Evolutionary conservation across 1,140 invertebrate species (phyloP), one percentile per base, ranked within the genome.

Genomic region (Yoshiicerus persimilis): DNA sequence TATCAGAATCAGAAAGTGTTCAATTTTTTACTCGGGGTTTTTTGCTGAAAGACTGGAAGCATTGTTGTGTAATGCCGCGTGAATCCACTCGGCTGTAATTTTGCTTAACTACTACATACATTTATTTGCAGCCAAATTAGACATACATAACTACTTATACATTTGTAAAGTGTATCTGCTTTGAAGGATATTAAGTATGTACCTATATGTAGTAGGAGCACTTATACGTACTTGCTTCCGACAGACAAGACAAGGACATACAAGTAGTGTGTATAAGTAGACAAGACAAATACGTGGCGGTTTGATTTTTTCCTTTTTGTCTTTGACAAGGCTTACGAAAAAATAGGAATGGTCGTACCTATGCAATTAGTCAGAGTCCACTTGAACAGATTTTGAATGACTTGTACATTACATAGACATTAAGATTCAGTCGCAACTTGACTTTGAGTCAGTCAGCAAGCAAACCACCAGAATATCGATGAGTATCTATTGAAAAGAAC

Each of bases 331-430:
- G 75, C 0, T 6, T n/a, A 32, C 4, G 9, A 34, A 6, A 80
- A 80, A 80, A 80, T 36, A 38, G 32, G 32, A n/a, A 36, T 11
- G 32, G 16, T 34, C 16, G 1, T 4, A 80, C 36, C 11, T 80
- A 13, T 80, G 75, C 75, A 80, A 80, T 80, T 80, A 38, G 75
- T 80, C 75, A 80, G 34, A 34, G 75, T 80, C 75, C 34, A 80
- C 75, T 80, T 80, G 30, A 32, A 80, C 75, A 80, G 75, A 80
- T 80, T 70, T 70, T 80, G 32, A 80, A 80, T 80, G 34, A 56
- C 47, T 56, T 56, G 47, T 56, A 56, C 47, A 56, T 56, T 56
- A 56, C 47, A 56, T 56, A 56, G 47, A 56, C 47, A 56, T 56
- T 56, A 56, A 56, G 47, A 56, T 56, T 56, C 47, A 56, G 47